Evolutionary conservation across 2,113 vertebrate species (phyloP).

Genomic region (Centropus bengalensis): DNA sequence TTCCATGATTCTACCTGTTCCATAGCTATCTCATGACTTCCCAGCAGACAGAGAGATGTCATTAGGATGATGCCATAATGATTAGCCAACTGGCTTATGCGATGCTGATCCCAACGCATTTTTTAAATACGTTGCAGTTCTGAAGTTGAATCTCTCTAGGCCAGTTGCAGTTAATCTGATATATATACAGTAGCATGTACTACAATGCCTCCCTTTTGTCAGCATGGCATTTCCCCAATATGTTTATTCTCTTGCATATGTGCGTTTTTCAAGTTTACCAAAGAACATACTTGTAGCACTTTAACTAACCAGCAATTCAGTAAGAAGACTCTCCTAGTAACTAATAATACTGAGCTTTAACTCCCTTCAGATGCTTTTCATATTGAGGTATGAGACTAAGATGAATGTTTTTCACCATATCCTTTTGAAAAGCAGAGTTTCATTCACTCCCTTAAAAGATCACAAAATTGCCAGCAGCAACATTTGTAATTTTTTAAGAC

Average conservation of each 20-base stretch:
- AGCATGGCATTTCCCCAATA: background rate
- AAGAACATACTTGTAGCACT: background rate
- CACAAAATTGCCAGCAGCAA: background rate
- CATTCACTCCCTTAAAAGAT: background rate
- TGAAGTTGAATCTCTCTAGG: background rate
- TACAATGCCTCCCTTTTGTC: background rate
- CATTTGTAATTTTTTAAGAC: background rate
- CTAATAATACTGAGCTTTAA: background rate
- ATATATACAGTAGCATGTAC: background rate
- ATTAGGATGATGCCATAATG: conserved; percentile 3
- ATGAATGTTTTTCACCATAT: background rate
- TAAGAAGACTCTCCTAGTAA: background rate
- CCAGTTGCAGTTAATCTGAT: background rate
- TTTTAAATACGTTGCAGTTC: background rate
- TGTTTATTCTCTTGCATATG: background rate
- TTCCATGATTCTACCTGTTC: background rate
- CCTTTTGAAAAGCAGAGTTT: background rate
- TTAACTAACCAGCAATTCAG: background rate
- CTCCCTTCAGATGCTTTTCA: background rate
- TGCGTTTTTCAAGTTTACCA: background rate
- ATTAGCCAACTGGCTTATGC: background rate
- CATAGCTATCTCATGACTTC: background rate
- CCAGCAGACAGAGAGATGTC: conserved; percentile 36
- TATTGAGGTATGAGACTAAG: background rate
- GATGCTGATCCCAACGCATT: background rate